These are phyloP conservation scores for Magallana angulata DNA, from an alignment of 1,140 invertebrate species.

Conservation along the genomic window DNA sequence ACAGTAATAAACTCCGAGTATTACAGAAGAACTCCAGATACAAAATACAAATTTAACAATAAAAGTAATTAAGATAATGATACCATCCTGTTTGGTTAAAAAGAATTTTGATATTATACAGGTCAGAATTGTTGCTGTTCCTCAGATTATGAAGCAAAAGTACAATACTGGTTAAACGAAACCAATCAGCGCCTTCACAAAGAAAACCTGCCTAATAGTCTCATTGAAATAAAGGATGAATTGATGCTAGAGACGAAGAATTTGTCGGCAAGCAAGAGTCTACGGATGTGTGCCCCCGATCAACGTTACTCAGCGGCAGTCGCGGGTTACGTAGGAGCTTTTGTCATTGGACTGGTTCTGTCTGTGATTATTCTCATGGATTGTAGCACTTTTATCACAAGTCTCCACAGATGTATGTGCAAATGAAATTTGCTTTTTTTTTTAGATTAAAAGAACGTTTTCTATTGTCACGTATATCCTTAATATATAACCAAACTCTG, in stretches of 20 bases:
- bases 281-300: background rate
- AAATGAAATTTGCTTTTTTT: no score
- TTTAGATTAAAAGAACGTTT: no score
- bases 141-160: background rate
- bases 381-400: background rate
- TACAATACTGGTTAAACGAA: conserved; percentile 10
- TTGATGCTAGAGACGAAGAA: background rate
- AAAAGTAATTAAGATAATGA: no score
- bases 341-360: background rate
- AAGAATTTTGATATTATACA: background rate
- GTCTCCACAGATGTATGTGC: background rate
- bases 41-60: no score
- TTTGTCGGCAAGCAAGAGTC: background rate
- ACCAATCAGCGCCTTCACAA: background rate
- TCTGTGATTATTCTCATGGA: background rate
- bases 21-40: no score
- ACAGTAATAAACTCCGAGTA: no score
- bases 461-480: no score
- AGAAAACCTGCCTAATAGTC: background rate
- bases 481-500: no score
- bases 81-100: no score
- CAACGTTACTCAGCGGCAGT: background rate
- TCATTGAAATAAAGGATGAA: background rate
- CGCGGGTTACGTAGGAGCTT: background rate
- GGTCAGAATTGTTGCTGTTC: background rate